Base-by-base conservation (phyloP, 2,888 invertebrate species). In the Volucella zonaria region DNA sequence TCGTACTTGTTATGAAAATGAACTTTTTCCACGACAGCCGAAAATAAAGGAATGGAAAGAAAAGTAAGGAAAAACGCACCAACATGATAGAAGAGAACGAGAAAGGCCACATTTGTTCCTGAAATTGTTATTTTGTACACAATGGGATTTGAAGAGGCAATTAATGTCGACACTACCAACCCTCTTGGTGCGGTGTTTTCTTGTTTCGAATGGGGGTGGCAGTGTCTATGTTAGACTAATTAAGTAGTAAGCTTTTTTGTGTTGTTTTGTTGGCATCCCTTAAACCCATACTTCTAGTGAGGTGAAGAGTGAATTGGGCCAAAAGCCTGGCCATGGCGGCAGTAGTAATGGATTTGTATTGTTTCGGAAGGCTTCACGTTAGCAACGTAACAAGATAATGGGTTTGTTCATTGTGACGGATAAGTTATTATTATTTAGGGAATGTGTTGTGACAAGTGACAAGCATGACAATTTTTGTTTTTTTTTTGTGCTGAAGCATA, bases 141-240 rank as follows among this genome's bases (percentile, higher is more conserved):
- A 68, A 54, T 59, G 45, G 52, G 43, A 61, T 67, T 67, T 67
- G 54, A 58, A 61, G 56, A 58, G 71, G 58, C 74, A 82, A 74
- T 78, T 78, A 82, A 78, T 77, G 82, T 78, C 68, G 73, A 68
- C 78, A 82, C 78, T 73, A 62, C 56, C 40, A 31, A 15, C 45
- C 47, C 61, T 64, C 23, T 9, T 49, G 40, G n/a, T 18, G 18
- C 9, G 40, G 4, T 15, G 8, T 59, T 23, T 45, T 12, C 9
- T 54, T 62, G 38, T 73, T 70, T 40, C n/a, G 40, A 10, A 4
- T 8, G n/a, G 47, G 14, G n/a, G 56, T n/a, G 31, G 42, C 10
- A 42, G 12, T 38, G 45, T 18, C 40, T 76, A 59, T 68, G 61
- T 42, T 23, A 52, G 42, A 62, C 77, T 77, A 77, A 77, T 77